Evolutionary conservation across 2,113 vertebrate genomes (phyloP), one percentile per base, ranked within the genome.

Genomic region (Hemibagrus wyckioides): DNA sequence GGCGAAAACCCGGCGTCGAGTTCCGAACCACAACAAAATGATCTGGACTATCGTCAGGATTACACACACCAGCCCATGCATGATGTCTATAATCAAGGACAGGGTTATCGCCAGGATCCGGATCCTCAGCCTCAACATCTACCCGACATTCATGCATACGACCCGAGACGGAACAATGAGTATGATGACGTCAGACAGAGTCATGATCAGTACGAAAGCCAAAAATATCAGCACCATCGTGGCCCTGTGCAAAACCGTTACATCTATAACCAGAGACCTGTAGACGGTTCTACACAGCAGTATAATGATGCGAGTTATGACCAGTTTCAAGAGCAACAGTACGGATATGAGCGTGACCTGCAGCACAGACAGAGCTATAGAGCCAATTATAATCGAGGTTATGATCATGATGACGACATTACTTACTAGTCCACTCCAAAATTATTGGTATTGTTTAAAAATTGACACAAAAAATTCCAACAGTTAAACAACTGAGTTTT

Each of bases 1-100:
- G 88, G 89, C 11, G 86, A 84, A 5, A 88, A 13, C 36, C 73
- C 81, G 17, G 61, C 36, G 33, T 15, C 50, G 11, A 41, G 57
- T 15, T n/a, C 75, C 10, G 75, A 57, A 9, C 36, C 36, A 19
- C 56, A 86, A 10, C 79, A 83, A 25, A 36, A 50, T 50, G 52
- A 84, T 56, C 4, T n/a, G 44, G 82, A 87, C 50, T 36, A 79
- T 50, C 15, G 57, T 39, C 89, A 86, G 33, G 8, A 30, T 36
- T 48, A 59, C 25, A 13, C 5, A 19, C 36, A 77, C 6, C 80
- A 50, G 39, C 67, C 28, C 61, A 14, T 36, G 25, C 11, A 63
- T 0, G 14, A 23, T 8, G n/a, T 30, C 28, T 54, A 57, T 25
- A 10, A 73, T 61, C 65, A 56, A 23, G 63, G 75, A 41, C 65